Evolutionary conservation across 2,888 invertebrate species (phyloP).

Genomic region (Mimachlamys varia): DNA sequence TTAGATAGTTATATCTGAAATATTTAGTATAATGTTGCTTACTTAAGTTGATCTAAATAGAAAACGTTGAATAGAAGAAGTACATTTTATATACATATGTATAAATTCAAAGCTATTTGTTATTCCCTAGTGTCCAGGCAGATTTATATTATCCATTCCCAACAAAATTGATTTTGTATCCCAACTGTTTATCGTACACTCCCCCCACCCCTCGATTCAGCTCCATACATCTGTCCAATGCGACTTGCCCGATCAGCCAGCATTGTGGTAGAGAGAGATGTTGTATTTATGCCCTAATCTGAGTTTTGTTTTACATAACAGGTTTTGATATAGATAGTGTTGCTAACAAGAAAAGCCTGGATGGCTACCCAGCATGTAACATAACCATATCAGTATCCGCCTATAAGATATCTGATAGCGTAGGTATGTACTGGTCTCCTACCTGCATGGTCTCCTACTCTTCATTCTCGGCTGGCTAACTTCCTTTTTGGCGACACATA

Average conservation of each 20-base stretch:
- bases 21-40: too few relatives aligned
- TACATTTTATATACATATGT: too few relatives aligned
- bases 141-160: too few relatives aligned
- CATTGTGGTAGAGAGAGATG: background rate
- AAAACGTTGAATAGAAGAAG: too few relatives aligned
- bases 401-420: conserved; percentile 25
- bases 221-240: background rate
- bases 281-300: background rate
- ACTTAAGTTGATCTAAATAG: too few relatives aligned
- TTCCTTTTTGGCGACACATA: background rate
- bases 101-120: too few relatives aligned
- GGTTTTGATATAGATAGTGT: conserved; percentile 29
- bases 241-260: background rate
- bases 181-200: too few relatives aligned
- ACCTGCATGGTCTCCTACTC: background rate
- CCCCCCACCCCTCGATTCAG: background rate
- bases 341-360: conserved; percentile 27
- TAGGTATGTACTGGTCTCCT: background rate
- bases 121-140: too few relatives aligned
- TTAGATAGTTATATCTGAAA: too few relatives aligned
- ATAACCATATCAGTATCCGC: conserved; percentile 29
- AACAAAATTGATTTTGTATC: too few relatives aligned
- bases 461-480: conserved; percentile 22
- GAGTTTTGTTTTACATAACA: conserved; percentile 34
- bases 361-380: conserved; percentile 36